Conservation (phyloP, 2,797 vertebrate species). For the Pyrocephalus nanus region DNA sequence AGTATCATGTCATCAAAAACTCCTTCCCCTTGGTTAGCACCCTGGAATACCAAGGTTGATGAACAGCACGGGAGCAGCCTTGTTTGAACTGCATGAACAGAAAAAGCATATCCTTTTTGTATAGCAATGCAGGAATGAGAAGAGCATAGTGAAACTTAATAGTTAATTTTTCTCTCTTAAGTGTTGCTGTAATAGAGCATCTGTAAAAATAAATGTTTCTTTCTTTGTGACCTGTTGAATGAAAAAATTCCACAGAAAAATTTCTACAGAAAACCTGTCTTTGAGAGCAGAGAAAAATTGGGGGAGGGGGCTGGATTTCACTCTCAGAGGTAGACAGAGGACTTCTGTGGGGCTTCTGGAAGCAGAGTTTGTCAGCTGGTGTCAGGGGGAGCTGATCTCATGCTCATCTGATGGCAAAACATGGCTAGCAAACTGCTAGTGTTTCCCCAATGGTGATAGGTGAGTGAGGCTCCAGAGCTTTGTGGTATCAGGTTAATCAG, state of each 20-base stretch:
- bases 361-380: slow-evolving; percentile 30
- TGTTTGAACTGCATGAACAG: background rate
- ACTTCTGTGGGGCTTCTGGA: slow-evolving; percentile 31
- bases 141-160: background rate
- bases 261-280: background rate
- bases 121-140: background rate
- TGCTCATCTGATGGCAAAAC: slow-evolving; percentile 17
- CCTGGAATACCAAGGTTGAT: background rate
- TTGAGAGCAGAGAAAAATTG: background rate
- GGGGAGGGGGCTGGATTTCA: background rate
- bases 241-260: background rate
- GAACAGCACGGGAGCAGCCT: background rate
- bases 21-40: background rate
- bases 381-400: slow-evolving; percentile 26
- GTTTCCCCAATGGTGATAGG: background rate
- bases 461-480: background rate
- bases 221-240: background rate
- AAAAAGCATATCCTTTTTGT: background rate
- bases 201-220: background rate
- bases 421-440: background rate
- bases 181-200: background rate
- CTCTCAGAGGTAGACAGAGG: background rate
- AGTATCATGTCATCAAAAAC: background rate
- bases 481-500: background rate
- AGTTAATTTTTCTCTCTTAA: background rate